Base-by-base conservation (phyloP, 2,888 invertebrate species). In the Pristionchus japonicus region DNA sequence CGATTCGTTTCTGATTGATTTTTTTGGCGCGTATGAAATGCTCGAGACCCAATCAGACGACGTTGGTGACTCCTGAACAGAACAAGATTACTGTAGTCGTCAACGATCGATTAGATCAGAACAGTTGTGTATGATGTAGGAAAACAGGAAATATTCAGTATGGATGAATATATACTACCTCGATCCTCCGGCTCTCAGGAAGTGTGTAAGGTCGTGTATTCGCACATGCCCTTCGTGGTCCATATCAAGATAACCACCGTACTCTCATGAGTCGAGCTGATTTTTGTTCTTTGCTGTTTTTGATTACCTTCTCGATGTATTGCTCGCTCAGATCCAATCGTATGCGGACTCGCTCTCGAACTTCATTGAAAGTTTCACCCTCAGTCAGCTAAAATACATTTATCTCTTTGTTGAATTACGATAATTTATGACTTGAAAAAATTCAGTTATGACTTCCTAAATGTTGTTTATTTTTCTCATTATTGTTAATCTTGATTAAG, bases 1-100 rank as follows among this genome's bases (percentile, higher is more conserved):
- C 97, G 98, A 95, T 98, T 97, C 94, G 98, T 97, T 94, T 98
- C 97, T 94, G 98, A n/a, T n/a, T n/a, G n/a, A 96, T 95, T 98
- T 98, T 87, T 98, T n/a, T 97, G 92, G 98, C 97, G 96, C 98
- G 99, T 96, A 99, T 99, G 95, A 98, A 96, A 95, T 99, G 99
- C 95, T 99, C 98, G 94, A 99, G 96, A 74, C 98, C 99, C 92
- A 99, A 96, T 97, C 64, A 90, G 31, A 89, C 82, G 11, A 74
- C 20, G 37, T 85, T 43, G 6, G 61, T 23, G 13, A n/a, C 6
- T 17, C 52, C 80, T 80, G 87, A 20, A 47, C 20, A 23, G 70
- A 40, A n/a, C 31, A n/a, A 23, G 15, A 40, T 77, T 23, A 77
- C n/a, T 37, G 67, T 34, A 27, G 67, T n/a, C 67, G 2, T 3